Evolutionary conservation across 2,113 vertebrate genomes (phyloP).

Genomic region (Puma concolor): DNA sequence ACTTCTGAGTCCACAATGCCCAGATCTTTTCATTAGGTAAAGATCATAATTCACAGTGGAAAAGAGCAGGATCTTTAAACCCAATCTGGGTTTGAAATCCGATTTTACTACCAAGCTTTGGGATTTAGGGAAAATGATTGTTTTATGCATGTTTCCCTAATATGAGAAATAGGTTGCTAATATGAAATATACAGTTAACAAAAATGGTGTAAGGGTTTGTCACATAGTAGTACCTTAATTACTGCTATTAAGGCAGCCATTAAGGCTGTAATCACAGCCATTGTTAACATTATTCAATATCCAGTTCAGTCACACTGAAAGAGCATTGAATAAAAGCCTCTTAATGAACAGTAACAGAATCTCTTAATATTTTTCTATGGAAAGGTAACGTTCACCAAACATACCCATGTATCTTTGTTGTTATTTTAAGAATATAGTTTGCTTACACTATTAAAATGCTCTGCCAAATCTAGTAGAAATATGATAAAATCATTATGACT

Average conservation of each 20-base stretch:
- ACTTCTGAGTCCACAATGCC: background rate
- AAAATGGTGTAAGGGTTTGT: background rate
- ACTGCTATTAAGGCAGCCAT: no score
- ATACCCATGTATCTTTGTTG: background rate
- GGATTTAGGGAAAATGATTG: background rate
- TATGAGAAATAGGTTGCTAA: background rate
- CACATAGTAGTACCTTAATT: no score
- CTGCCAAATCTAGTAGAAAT: background rate
- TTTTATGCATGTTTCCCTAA: background rate
- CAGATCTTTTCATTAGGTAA: background rate
- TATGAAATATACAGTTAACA: background rate
- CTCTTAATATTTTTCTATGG: background rate
- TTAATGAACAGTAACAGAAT: background rate
- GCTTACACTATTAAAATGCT: background rate
- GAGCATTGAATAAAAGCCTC: background rate
- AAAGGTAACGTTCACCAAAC: background rate
- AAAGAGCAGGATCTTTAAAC: background rate
- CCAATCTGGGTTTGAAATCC: background rate
- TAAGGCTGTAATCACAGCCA: background rate
- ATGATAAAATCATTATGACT: background rate
- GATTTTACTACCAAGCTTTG: background rate
- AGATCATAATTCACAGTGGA: background rate
- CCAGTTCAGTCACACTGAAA: background rate
- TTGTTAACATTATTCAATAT: background rate
- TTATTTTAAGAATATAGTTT: background rate